phyloP scores from a whole-genome alignment of 2,113 vertebrate genomes.

The Bambusicola thoracicus region DNA sequence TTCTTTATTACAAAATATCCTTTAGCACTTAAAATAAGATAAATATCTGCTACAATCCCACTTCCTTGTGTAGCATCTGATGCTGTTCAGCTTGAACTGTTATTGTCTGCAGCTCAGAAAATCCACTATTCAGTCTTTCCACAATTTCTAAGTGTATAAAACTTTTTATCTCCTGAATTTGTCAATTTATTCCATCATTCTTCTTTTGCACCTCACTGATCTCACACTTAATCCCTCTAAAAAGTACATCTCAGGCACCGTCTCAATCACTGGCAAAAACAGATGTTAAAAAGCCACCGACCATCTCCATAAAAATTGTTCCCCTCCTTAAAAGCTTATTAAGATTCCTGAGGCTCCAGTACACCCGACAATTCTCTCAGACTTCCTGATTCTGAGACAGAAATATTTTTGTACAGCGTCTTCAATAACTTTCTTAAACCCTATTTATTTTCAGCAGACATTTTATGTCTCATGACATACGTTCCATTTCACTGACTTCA shows the following conservation, averaged over 20 bases:
- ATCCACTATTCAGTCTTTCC: neutral
- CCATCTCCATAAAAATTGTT: neutral
- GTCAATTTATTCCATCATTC: neutral
- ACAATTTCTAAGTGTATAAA: neutral
- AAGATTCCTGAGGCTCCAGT: neutral
- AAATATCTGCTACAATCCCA: neutral
- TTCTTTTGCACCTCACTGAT: neutral
- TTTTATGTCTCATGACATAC: conserved; percentile 38
- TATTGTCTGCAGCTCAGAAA: neutral
- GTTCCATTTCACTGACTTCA: conserved; percentile 41
- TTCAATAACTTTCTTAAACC: conserved; percentile 50
- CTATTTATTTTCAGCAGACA: conserved; percentile 28
- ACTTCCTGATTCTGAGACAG: conserved; percentile 40
- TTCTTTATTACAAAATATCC: neutral
- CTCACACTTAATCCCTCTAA: neutral
- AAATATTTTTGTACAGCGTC: conserved; percentile 42
- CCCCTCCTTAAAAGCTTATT: neutral
- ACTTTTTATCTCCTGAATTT: neutral
- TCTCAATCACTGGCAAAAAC: neutral
- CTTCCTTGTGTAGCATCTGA: neutral
- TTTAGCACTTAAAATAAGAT: neutral
- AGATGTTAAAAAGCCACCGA: neutral
- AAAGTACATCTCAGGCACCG: neutral
- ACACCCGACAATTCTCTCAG: neutral
- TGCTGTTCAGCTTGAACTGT: neutral